Base-by-base conservation (phyloP, 2,113 vertebrate species). In the Origma solitaria region DNA sequence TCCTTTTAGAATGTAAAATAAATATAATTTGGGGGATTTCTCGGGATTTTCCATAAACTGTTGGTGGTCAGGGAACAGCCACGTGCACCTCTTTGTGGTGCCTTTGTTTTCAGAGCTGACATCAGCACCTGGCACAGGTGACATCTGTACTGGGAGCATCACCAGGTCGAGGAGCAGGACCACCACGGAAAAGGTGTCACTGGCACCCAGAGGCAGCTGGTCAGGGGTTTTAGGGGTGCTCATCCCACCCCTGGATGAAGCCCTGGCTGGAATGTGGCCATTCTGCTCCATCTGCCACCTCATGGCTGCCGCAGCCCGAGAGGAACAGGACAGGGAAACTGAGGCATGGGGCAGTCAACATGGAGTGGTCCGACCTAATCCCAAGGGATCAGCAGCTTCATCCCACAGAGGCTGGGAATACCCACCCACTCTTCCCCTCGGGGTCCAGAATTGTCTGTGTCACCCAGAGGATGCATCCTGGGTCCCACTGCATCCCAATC, bases 401-500 rank as follows among this genome's bases (percentile, higher is more conserved):
- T 10, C 57, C 25, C 33, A 5, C 17, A 16, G 75, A 24, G 15
- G 5, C 3, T 11, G 8, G 7, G 2, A 2, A 8, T 7, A n/a
- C 5, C 7, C 57, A 24, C 7, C 28, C 42, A 6, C 3, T 8
- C 19, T 33, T 7, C 23, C n/a, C 7, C 9, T 50, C 1, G 1
- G 73, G 18, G 9, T 7, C 11, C 22, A 13, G 60, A 44, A n/a
- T 31, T 10, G 10, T n/a, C 33, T 42, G 47, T 71, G 61, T 28
- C 13, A 4, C 47, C 10, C 1, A 0, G 68, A 71, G 61, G 80
- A 85, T 10, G 21, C 0, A 2, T 12, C 53, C 44, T 1, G 1
- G 18, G 0, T 70, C 61, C 72, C 18, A 9, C 7, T 18, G 5
- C 17, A 47, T 42, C 62, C 50, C 82, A 54, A 6, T 2, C 20